phyloP scores from a whole-genome alignment of 2,113 vertebrate genomes.

The Romanogobio albipinnatus region DNA sequence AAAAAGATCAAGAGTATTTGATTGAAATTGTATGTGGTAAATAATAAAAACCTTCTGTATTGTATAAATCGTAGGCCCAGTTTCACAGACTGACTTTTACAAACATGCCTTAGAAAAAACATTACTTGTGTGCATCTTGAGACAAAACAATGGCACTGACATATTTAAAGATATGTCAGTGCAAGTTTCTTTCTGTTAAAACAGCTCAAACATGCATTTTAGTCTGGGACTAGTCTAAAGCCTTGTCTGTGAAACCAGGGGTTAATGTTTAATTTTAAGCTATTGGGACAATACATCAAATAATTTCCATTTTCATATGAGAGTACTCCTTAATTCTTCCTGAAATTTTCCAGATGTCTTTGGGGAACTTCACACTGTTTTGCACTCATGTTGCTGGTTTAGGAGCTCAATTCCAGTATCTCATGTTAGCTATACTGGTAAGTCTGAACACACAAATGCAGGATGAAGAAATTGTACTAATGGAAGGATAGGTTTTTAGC shows the following conservation, averaged over 20 bases:
- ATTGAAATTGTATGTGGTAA: background rate
- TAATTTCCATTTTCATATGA: background rate
- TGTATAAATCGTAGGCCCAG: background rate
- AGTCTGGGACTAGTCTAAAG: no score
- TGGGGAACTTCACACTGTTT: slow-evolving; percentile 78
- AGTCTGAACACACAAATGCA: slow-evolving; percentile 5
- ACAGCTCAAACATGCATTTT: no score
- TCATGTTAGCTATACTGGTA: slow-evolving; percentile 77
- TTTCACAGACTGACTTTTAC: no score
- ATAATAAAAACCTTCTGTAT: background rate
- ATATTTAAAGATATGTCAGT: no score
- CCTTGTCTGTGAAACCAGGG: no score
- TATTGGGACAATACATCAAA: background rate
- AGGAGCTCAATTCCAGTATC: slow-evolving; percentile 72
- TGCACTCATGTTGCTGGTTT: slow-evolving; percentile 74
- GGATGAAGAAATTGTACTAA: no score
- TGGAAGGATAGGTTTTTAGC: no score
- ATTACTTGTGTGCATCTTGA: no score
- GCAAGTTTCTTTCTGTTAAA: no score
- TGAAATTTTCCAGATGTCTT: slow-evolving; percentile 67
- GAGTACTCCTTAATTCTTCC: background rate
- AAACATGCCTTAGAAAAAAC: no score
- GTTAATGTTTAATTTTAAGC: background rate
- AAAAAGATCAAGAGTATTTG: background rate
- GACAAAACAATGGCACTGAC: no score